A percentile compares a stretch with the other conserved stretches of the same genome.
These are phyloP conservation scores for Gallinago jamesoni DNA, from an alignment of 2,113 vertebrate genomes.

Conservation along the genomic window DNA sequence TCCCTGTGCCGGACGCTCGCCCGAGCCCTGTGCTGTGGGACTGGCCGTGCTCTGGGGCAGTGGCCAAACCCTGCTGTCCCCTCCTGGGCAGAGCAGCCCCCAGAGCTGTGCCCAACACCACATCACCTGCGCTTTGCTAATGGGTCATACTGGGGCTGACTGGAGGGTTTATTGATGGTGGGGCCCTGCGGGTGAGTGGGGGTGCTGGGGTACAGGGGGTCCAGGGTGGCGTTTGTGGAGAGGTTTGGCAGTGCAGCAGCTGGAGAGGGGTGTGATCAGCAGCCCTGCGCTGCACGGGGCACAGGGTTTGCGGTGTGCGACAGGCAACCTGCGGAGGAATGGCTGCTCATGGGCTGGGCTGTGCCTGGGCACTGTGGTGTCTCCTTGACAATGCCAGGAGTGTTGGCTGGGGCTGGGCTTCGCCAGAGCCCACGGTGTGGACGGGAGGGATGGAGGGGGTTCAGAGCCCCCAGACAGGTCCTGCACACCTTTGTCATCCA, in stretches of 20 bases:
- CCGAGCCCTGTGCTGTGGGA: not conserved
- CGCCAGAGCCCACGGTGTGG: fast-evolving
- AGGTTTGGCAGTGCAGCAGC: not conserved
- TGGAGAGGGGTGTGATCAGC: not conserved
- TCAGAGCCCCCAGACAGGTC: not conserved
- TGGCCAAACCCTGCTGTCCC: not conserved
- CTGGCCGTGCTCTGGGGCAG: fast-evolving
- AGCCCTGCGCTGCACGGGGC: fast-evolving
- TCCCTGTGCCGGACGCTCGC: fast-evolving
- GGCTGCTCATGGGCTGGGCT: fast-evolving
- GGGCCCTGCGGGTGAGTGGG: fast-evolving
- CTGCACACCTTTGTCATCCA: fast-evolving
- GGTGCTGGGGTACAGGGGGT: not conserved
- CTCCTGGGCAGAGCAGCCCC: not conserved
- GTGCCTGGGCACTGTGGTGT: fast-evolving
- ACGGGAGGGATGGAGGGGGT: not conserved
- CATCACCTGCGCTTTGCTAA: not conserved
- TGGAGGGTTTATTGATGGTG: not conserved
- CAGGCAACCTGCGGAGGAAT: fast-evolving
- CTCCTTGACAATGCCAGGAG: fast-evolving
- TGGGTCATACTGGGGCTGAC: not conserved
- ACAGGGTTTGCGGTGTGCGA: not conserved
- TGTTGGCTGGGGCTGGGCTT: fast-evolving
- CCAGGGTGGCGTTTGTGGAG: fast-evolving
- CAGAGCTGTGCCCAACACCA: not conserved